Evolutionary conservation across 2,797 vertebrate genomes (phyloP), one percentile per base, ranked within the genome.

Genomic region (Parambassis ranga): DNA sequence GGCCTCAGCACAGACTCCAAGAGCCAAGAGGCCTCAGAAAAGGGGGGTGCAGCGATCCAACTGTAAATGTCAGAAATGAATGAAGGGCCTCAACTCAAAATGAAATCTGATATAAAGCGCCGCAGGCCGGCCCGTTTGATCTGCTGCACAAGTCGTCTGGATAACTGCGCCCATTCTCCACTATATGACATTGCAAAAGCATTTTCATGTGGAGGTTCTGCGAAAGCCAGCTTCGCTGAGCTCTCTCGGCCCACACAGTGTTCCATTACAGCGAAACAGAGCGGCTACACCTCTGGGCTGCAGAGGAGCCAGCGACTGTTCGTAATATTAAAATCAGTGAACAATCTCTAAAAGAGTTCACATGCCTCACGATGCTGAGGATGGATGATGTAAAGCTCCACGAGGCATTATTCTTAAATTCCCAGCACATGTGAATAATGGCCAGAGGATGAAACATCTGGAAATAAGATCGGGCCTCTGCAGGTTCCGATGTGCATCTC

Each of bases 21-120:
- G 87, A 89, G 90, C 82, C 81, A 86, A 92, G 91, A 91, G 90
- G 91, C 91, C 88, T 88, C 64, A 18, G 32, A 75, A 77, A 80
- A 89, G 86, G 86, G 86, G 86, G 82, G 82, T 70, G 75, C 69
- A 75, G 44, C 64, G 57, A 74, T 88, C 87, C 87, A 81, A 91
- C 90, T 91, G 89, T 90, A 92, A 92, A 93, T 91, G 91, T 92
- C 91, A 92, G 87, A 92, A 93, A 91, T 93, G 88, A 92, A 92
- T 93, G 91, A 92, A 89, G 84, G 90, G 88, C 85, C 89, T 91
- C 90, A 86, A 81, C 81, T 84, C 83, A 82, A 88, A 89, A 89
- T 75, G 86, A 90, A 92, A 91, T 89, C 65, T 85, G 88, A 92
- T 91, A 87, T 85, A 74, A 82, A 20, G 75, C 0, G 53, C 87